Evolutionary conservation across 2,797 vertebrate genomes (phyloP), one percentile per base, ranked within the genome.

Genomic region (Alouatta caraya): DNA sequence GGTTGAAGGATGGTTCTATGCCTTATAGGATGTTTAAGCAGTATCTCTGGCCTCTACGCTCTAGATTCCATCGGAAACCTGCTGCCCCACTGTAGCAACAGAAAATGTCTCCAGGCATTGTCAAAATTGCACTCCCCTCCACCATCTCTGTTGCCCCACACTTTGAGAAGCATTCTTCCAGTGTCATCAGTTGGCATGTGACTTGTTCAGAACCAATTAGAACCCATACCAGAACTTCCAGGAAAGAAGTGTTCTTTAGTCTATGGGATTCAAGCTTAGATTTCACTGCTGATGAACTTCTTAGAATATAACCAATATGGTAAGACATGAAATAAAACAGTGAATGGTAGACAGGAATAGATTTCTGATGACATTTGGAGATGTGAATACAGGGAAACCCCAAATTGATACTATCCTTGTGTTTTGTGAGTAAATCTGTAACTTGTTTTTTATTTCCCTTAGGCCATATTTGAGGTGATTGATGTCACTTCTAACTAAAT

Each of bases 1-100:
- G 14, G 0, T 10, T 1, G 15, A 33, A 8, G 6, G 3, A 24
- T 14, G 46, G 5, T 75, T 48, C 39, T 55, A 2, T 42, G 26
- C 0, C 6, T 24, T 46, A 9, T 8, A 75, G 5, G 15, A 39
- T 52, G 9, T 50, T 76, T 26, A 48, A 48, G 11, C 21, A 37
- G 5, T 13, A 42, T 5, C 24, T 11, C 21, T 52, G 70, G 10
- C 11, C 22, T 83, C 37, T 46, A 46, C 0, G 22, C 21, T 14
- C 3, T 26, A 24, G 4, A 24, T 12, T 17, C 8, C n/a, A 37
- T 5, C 11, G 14, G 21, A 24, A 88, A 52, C 1, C 22, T 75
- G 55, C 1, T 13, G 5, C 4, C 10, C 2, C 13, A 0, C 26
- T 88, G 1, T 44, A 67, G 5, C 37, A 81, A 39, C 44, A 21